Evolutionary conservation across 2,113 vertebrate species (phyloP).

Genomic region (Sceloporus tristichus): DNA sequence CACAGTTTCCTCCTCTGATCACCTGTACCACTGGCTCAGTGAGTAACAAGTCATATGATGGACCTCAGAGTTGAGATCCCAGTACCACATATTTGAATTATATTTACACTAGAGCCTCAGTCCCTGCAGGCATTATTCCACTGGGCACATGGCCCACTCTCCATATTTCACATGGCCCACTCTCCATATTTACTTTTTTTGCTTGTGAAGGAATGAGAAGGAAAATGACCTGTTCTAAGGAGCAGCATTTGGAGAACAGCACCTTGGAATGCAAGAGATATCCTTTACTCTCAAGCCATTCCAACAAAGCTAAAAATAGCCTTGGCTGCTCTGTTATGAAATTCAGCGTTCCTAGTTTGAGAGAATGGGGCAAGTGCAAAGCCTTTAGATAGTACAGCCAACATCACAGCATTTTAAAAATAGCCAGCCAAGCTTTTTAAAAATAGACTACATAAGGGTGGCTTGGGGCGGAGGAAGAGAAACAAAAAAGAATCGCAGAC

Average conservation of each 20-base stretch:
- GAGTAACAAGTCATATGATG: not conserved
- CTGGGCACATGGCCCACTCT: not conserved
- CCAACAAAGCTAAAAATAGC: slow-evolving; percentile 14
- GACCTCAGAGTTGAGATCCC: not conserved
- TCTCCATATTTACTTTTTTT: not conserved
- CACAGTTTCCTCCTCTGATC: not conserved
- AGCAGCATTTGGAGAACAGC: not conserved
- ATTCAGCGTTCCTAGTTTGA: not conserved
- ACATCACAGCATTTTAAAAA: slow-evolving; percentile 26
- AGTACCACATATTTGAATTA: not conserved
- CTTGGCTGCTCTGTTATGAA: slow-evolving; percentile 10
- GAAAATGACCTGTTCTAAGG: not conserved
- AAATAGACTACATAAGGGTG: slow-evolving; percentile 17
- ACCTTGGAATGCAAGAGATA: not conserved
- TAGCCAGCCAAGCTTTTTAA: slow-evolving; percentile 5
- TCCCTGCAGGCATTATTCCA: not conserved
- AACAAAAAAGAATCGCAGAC: not conserved
- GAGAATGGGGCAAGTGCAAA: slow-evolving; percentile 10
- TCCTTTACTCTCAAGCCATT: not conserved
- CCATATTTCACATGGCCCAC: not conserved
- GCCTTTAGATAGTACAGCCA: slow-evolving; percentile 11
- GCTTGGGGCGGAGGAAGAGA: no score
- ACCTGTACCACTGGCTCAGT: not conserved
- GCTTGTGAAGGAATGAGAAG: not conserved
- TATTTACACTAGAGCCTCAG: not conserved